Base-by-base conservation (phyloP, 2,888 invertebrate genomes). In the Xanthorhoe designata region DNA sequence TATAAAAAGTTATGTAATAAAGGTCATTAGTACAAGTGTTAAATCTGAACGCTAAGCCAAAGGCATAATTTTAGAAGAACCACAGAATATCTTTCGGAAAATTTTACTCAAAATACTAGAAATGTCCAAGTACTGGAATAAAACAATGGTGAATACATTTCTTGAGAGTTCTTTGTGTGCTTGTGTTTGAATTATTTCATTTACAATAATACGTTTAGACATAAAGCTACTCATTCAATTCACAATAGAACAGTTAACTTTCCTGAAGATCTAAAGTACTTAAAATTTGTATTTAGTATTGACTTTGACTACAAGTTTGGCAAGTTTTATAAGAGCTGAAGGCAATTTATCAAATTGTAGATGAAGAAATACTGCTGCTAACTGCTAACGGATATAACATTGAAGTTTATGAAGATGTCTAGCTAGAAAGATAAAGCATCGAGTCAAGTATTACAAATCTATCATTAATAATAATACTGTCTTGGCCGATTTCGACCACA, bases 331-430 rank as follows among this genome's bases (percentile, higher is more conserved):
- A 75, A 74, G 57, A 55, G 66, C 69, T 68, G 67, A 53, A 61
- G 69, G 72, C 75, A 69, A 79, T 82, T 81, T 79, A 77, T 76
- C 76, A 80, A 77, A 78, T 75, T 78, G 76, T 75, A 68, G 68
- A 64, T 64, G 61, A 76, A 79, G 74, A 79, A 78, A 76, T 76
- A 80, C 78, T 78, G 72, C n/a, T n/a, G n/a, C n/a, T n/a, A 77
- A 75, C 70, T 70, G 68, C 17, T 70, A 60, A 54, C 53, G 51
- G 69, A 69, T 69, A 77, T 68, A 68, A 70, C 61, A 62, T 63
- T 69, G 59, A 58, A 58, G 63, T 69, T 51, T 13, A 24, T 10
- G 51, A 51, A 24, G 13, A 24, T 51, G n/a, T 24, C 51, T 24
- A 24, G 51, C n/a, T n/a, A n/a, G n/a, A n/a, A 18, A 50, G 19